These are phyloP conservation scores for Panagrolaimus sp. DNA, from an alignment of 1,140 invertebrate species.

Conservation along the genomic window DNA sequence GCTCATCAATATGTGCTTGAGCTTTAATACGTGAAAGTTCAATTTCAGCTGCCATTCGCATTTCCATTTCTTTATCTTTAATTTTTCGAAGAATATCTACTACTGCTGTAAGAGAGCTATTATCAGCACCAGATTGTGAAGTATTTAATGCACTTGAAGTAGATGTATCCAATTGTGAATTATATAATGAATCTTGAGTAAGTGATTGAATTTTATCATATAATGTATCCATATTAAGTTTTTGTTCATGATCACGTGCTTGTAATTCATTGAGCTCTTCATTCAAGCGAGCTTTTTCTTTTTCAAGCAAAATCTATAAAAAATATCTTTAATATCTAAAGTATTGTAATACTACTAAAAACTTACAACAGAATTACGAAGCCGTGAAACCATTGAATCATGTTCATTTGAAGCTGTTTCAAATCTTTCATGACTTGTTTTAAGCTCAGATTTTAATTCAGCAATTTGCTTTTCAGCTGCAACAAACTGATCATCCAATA, in stretches of 20 bases:
- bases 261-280: not conserved
- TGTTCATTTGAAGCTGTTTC: not conserved
- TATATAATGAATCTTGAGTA: too few relatives aligned
- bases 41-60: slow-evolving; percentile 30
- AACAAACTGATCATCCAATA: not conserved
- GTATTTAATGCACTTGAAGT: not conserved
- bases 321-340: too few relatives aligned
- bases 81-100: not conserved
- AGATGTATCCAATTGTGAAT: not conserved
- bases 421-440: not conserved
- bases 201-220: not conserved
- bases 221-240: not conserved
- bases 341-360: too few relatives aligned
- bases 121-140: not conserved
- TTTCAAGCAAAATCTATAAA: not conserved
- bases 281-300: not conserved
- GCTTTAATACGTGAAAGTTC: slow-evolving; percentile 28
- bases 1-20: slow-evolving; percentile 21
- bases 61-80: slow-evolving; percentile 18
- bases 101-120: not conserved
- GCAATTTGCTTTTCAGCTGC: not conserved
- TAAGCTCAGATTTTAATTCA: not conserved
- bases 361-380: not conserved
- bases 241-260: not conserved
- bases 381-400: not conserved